Percentiles rank a stretch among this genome's conserved stretches.
phyloP scores from a whole-genome alignment of 2,113 vertebrate species.

The Channa maculata region DNA sequence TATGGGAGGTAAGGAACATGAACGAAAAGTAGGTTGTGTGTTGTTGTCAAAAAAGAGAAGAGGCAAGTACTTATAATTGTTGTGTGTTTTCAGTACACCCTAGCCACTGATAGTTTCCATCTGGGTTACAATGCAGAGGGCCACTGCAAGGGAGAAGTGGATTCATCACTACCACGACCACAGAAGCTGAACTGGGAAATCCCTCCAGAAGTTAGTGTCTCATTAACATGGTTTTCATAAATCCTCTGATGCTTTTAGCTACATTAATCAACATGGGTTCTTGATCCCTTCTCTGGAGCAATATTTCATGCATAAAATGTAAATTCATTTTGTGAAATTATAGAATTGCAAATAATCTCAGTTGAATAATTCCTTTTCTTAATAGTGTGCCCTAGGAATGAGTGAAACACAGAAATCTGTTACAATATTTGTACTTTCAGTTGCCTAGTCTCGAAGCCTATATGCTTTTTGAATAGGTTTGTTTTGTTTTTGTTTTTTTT shows the following conservation, averaged over 20 bases:
- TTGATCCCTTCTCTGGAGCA: background rate
- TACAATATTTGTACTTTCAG: no score
- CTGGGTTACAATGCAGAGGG: conserved; percentile 92
- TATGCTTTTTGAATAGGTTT: no score
- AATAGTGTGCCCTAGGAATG: no score
- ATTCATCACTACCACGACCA: conserved; percentile 85
- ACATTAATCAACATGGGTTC: background rate
- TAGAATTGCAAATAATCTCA: no score
- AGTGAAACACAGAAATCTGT: no score
- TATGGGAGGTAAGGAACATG: conserved; percentile 88
- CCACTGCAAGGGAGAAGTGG: conserved; percentile 90
- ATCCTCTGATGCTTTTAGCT: background rate
- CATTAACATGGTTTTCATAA: background rate
- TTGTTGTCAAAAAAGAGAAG: no score
- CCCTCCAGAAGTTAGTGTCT: conserved; percentile 82
- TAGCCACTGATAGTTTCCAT: conserved; percentile 89
- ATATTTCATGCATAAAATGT: background rate
- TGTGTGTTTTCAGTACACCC: conserved; percentile 82
- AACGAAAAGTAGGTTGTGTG: background rate
- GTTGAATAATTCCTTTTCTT: no score
- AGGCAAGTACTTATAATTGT: background rate
- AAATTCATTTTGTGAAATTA: no score
- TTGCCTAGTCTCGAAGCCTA: no score
- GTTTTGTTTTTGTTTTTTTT: no score
- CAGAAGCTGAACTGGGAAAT: conserved; percentile 93